phyloP scores from a whole-genome alignment of 2,888 invertebrate genomes.

The Acleris emargana region DNA sequence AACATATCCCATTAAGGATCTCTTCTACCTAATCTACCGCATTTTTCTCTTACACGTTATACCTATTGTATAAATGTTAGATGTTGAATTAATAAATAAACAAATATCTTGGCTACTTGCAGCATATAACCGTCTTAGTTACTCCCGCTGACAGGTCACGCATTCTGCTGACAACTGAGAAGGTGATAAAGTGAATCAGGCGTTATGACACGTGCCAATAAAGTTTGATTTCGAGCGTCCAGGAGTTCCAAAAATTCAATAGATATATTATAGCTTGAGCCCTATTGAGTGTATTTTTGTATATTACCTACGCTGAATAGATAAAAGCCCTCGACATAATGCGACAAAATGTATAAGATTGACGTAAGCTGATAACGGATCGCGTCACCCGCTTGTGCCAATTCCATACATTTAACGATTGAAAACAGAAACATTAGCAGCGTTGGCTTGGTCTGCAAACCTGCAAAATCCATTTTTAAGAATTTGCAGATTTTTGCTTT shows the following conservation, averaged over 20 bases:
- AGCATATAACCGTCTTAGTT: neutral
- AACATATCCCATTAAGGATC: no score
- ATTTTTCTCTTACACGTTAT: neutral
- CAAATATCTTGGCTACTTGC: neutral
- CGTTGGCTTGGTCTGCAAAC: no score
- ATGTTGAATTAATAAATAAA: neutral
- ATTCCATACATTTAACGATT: no score
- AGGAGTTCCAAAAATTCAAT: neutral
- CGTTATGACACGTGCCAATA: constrained; percentile 11
- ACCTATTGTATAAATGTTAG: constrained; percentile 1
- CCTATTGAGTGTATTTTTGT: neutral
- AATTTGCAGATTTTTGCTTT: no score
- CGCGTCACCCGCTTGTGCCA: no score
- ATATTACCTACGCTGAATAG: neutral
- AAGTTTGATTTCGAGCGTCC: constrained; percentile 10
- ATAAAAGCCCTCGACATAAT: neutral
- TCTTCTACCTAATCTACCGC: no score
- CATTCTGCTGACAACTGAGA: constrained; percentile 10
- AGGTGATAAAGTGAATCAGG: constrained; percentile 4
- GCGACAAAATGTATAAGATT: no score
- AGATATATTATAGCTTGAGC: neutral
- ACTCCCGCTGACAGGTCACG: constrained; percentile 19
- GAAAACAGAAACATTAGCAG: no score
- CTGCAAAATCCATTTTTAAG: no score
- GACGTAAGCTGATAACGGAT: neutral